These are phyloP conservation scores for Apamea anceps DNA, from an alignment of 2,888 invertebrate genomes.

Conservation along the genomic window DNA sequence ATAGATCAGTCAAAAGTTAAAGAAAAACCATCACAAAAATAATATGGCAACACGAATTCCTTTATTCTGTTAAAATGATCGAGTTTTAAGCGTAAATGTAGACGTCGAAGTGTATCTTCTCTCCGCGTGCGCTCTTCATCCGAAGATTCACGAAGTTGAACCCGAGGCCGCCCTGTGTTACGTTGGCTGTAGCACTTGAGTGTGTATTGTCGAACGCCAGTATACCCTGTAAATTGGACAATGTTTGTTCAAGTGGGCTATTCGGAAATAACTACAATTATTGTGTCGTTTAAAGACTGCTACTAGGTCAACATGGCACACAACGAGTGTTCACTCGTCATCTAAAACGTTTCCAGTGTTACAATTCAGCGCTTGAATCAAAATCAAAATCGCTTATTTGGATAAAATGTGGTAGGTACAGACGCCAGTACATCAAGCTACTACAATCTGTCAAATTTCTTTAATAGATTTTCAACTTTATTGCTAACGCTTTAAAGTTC, in stretches of 20 bases:
- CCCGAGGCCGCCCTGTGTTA: constrained; percentile 81
- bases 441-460: no score
- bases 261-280: background rate
- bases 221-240: constrained; percentile 73
- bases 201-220: constrained; percentile 69
- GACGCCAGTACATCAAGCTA: no score
- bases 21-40: background rate
- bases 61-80: constrained; percentile 7
- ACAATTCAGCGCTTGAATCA: background rate
- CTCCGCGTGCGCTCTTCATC: constrained; percentile 80
- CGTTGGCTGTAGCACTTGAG: constrained; percentile 76
- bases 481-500: no score
- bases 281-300: background rate
- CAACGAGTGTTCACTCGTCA: background rate
- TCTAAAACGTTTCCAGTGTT: background rate
- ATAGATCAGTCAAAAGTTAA: background rate
- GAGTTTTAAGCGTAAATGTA: constrained; percentile 76
- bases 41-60: constrained; percentile 3
- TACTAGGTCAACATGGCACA: background rate
- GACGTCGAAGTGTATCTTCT: constrained; percentile 75
- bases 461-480: no score
- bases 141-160: constrained; percentile 77
- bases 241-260: constrained; percentile 11
- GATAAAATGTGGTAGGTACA: no score
- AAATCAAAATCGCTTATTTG: no score